Evolutionary conservation across 2,888 invertebrate species (phyloP).

Genomic region (Selenia dentaria): DNA sequence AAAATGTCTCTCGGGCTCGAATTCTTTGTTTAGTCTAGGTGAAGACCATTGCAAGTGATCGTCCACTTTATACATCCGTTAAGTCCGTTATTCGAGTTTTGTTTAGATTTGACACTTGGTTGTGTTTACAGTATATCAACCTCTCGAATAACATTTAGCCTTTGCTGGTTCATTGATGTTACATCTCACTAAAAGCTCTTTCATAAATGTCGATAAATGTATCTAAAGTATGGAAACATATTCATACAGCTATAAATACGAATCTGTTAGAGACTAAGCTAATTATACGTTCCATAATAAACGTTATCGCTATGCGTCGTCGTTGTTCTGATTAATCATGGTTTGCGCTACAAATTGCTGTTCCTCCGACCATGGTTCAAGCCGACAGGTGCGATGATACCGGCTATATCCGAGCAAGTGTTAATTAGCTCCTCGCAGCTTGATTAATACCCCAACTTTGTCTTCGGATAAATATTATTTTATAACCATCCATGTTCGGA

Average conservation of each 20-base stretch:
- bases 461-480: slow-evolving; percentile 53
- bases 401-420: slow-evolving; percentile 39
- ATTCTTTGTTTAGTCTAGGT: slow-evolving; percentile 45
- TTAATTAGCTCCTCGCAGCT: slow-evolving; percentile 66
- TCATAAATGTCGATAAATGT: too few relatives aligned
- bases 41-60: too few relatives aligned
- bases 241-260: too few relatives aligned
- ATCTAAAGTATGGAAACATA: too few relatives aligned
- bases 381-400: slow-evolving; percentile 63
- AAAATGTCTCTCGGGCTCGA: slow-evolving; percentile 44
- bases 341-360: slow-evolving; percentile 45
- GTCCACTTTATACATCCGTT: too few relatives aligned
- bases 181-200: too few relatives aligned
- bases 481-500: slow-evolving; percentile 46
- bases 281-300: slow-evolving; percentile 9
- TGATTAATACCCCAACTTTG: slow-evolving; percentile 69
- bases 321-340: slow-evolving; percentile 30
- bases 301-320: slow-evolving; percentile 6
- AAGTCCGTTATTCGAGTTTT: too few relatives aligned
- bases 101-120: slow-evolving; percentile 21
- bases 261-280: slow-evolving; percentile 6
- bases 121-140: too few relatives aligned
- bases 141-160: too few relatives aligned
- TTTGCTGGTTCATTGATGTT: too few relatives aligned
- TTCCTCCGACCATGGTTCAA: slow-evolving; percentile 31